Conservation (phyloP, 2,797 vertebrate genomes). For the Arrhamphus sclerolepis region DNA sequence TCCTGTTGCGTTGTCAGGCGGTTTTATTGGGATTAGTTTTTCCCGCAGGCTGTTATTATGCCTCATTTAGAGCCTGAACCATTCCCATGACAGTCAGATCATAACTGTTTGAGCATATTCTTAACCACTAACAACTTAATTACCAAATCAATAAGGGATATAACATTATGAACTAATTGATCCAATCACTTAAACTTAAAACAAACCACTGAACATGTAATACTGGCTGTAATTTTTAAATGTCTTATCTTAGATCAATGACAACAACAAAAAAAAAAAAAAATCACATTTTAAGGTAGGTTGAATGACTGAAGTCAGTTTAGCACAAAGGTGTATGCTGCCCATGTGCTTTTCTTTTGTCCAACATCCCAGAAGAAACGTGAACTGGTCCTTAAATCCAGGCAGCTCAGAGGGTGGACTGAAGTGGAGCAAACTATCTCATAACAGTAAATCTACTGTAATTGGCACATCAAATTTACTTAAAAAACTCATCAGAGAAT, state of each 20-base stretch:
- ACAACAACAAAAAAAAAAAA: neutral
- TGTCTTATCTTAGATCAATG: neutral
- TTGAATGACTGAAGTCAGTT: constrained; percentile 22
- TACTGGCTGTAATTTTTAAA: neutral
- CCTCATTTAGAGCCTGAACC: constrained; percentile 68
- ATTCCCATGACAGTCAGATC: constrained; percentile 63
- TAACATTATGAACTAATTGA: constrained; percentile 40
- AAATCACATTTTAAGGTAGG: neutral
- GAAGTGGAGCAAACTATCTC: constrained; percentile 65
- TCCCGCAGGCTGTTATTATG: constrained; percentile 75
- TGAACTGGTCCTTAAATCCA: constrained; percentile 62
- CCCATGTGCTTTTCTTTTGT: constrained; percentile 30
- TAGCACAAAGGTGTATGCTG: constrained; percentile 6
- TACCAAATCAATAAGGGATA: constrained; percentile 55
- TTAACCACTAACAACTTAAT: constrained; percentile 56
- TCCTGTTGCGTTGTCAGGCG: constrained; percentile 76
- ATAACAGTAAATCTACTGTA: constrained; percentile 76
- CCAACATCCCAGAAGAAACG: constrained; percentile 57
- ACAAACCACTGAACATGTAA: constrained; percentile 14
- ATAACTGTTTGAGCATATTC: constrained; percentile 50
- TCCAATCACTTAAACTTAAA: constrained; percentile 34
- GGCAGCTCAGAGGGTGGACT: constrained; percentile 73
- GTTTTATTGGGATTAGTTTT: constrained; percentile 75
- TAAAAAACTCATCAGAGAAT: constrained; percentile 51
- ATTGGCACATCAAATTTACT: constrained; percentile 71